Percentiles rank a stretch among this genome's conserved stretches.
Evolutionary conservation across 2,113 vertebrate species (phyloP).

Genomic region (Sinocyclocheilus anophthalmus): DNA sequence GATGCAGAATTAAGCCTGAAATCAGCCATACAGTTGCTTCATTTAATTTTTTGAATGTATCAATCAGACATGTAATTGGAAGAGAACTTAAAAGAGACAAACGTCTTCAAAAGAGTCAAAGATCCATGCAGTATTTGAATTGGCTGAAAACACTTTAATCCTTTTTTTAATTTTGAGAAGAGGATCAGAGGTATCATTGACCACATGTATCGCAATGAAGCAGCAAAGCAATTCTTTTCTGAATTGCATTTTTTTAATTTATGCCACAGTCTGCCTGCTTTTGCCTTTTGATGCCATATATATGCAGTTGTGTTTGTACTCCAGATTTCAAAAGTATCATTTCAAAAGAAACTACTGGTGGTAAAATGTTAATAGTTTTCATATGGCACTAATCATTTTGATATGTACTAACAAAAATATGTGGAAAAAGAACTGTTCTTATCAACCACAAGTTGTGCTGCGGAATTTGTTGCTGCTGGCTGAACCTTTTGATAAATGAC

Average conservation of each 20-base stretch:
- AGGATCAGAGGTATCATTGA: constrained; percentile 32
- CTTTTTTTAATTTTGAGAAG: constrained; percentile 27
- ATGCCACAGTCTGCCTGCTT: neutral
- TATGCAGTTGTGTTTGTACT: neutral
- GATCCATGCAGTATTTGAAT: constrained; percentile 1
- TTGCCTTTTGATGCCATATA: neutral
- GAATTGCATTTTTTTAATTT: neutral
- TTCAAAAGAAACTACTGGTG: neutral
- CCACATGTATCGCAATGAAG: neutral
- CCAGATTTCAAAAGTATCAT: too few relatives aligned
- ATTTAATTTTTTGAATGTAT: constrained; percentile 25
- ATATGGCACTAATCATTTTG: neutral
- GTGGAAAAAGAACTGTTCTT: neutral
- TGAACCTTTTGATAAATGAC: constrained; percentile 11
- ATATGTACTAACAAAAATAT: neutral
- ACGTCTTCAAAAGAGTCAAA: constrained; percentile 31
- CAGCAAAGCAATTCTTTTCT: constrained; percentile 17
- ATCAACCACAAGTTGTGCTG: neutral
- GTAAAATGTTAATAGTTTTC: neutral
- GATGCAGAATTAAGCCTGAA: constrained; percentile 29
- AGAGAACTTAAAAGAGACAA: constrained; percentile 18
- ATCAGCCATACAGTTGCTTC: neutral
- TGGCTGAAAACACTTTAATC: constrained; percentile 31
- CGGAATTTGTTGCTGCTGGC: neutral
- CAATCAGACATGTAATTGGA: constrained; percentile 21